Percentiles rank a stretch among this genome's conserved stretches.
phyloP scores from a whole-genome alignment of 2,797 vertebrate genomes.

The Sparidentex hasta region DNA sequence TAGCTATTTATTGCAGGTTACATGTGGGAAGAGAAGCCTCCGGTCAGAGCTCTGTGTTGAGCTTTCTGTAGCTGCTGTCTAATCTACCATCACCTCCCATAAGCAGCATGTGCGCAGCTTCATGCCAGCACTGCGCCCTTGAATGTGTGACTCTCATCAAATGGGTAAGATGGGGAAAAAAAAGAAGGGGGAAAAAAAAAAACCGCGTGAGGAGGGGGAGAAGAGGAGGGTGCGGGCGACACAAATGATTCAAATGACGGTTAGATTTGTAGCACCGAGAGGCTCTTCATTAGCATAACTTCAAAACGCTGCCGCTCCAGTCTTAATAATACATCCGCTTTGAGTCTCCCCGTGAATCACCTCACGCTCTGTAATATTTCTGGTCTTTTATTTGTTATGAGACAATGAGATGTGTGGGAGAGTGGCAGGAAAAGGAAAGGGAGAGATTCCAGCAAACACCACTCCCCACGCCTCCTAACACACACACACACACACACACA shows the following conservation, averaged over 20 bases:
- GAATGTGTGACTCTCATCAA: conserved; percentile 54
- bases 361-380: conserved; percentile 49
- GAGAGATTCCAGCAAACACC: conserved; percentile 34
- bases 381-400: conserved; percentile 61
- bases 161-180: conserved; percentile 32
- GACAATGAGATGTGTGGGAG: conserved; percentile 47
- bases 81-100: conserved; percentile 65
- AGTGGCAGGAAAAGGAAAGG: conserved; percentile 20
- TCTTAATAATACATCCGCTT: conserved; percentile 73
- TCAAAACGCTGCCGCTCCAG: conserved; percentile 60
- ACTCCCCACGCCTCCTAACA: background rate
- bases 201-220: conserved; percentile 1
- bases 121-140: conserved; percentile 50
- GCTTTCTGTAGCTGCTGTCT: conserved; percentile 54
- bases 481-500: conserved; percentile 5
- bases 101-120: conserved; percentile 48
- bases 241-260: conserved; percentile 67
- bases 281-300: conserved; percentile 76
- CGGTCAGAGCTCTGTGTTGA: conserved; percentile 54
- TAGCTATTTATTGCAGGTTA: conserved; percentile 48
- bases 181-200: conserved; percentile 2
- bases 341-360: conserved; percentile 64
- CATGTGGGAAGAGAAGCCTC: conserved; percentile 55
- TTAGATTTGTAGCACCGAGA: conserved; percentile 72
- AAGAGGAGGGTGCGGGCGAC: conserved; percentile 42